A percentile compares a stretch with the other conserved stretches of the same genome.
Conservation (phyloP, 1,140 invertebrate genomes). For the Neodiprion fabricii region DNA sequence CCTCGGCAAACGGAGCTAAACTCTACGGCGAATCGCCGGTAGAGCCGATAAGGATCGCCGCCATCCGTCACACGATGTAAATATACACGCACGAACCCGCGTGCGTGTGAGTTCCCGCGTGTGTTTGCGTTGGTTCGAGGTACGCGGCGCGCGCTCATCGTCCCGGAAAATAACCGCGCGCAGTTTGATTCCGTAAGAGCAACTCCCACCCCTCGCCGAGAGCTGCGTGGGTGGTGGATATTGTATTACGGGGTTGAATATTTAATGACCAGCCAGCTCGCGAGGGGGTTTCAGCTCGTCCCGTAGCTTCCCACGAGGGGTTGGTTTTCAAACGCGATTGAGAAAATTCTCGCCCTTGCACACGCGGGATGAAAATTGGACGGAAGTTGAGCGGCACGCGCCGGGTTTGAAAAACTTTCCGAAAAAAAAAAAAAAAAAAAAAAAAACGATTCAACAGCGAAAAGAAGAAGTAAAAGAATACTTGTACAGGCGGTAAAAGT, state of each 20-base stretch:
- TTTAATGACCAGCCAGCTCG: conserved; percentile 29
- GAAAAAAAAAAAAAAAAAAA: too few species aligned
- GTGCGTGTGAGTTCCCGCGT: too few species aligned
- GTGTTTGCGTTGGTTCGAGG: too few species aligned
- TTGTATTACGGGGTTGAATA: conserved; percentile 43
- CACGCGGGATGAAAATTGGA: too few species aligned
- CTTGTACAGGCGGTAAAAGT: too few species aligned
- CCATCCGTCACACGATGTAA: background rate
- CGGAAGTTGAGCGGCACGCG: too few species aligned
- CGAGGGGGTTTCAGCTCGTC: background rate
- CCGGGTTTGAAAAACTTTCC: too few species aligned
- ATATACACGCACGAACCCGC: background rate
- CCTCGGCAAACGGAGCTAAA: conserved; percentile 19
- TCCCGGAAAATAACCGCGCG: conserved; percentile 1
- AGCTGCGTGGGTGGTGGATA: conserved; percentile 32
- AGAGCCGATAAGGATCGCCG: conserved; percentile 16
- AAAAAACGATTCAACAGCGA: too few species aligned
- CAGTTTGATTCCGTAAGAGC: conserved; percentile 5
- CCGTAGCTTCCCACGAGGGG: background rate
- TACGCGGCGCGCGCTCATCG: background rate
- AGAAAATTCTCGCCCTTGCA: too few species aligned
- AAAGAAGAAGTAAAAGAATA: too few species aligned
- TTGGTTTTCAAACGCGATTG: too few species aligned
- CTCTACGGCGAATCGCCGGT: conserved; percentile 44
- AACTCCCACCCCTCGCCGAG: background rate